Evolutionary conservation across 2,797 vertebrate genomes (phyloP).

Genomic region (Pangasius krempfi): DNA sequence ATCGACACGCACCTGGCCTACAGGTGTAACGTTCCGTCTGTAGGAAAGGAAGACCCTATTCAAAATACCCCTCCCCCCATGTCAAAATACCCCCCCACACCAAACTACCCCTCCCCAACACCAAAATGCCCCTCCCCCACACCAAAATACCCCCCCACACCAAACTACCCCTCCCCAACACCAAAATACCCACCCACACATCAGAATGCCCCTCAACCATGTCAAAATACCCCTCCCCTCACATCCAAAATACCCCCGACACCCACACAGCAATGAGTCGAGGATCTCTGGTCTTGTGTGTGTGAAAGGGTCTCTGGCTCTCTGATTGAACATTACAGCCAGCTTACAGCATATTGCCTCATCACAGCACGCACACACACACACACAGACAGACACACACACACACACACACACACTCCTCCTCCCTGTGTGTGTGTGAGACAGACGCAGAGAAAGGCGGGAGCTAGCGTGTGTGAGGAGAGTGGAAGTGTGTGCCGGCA

Average conservation of each 20-base stretch:
- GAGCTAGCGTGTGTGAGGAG: slow-evolving; percentile 2
- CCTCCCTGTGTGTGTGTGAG: slow-evolving; percentile 32
- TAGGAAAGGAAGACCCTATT: background rate
- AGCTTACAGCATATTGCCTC: slow-evolving; percentile 60
- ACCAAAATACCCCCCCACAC: background rate
- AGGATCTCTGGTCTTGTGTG: slow-evolving; percentile 17
- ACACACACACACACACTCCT: slow-evolving; percentile 13
- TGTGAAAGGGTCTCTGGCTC: slow-evolving; percentile 31
- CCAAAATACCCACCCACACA: background rate
- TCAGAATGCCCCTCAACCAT: too few species aligned
- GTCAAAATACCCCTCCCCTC: background rate
- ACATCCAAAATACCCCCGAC: background rate
- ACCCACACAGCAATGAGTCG: background rate
- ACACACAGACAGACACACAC: slow-evolving; percentile 30
- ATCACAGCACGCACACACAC: slow-evolving; percentile 39
- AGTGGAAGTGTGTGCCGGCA: slow-evolving; percentile 49
- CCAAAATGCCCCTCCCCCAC: background rate
- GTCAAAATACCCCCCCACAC: background rate
- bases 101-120: background rate
- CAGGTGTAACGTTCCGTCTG: background rate
- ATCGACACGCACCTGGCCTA: background rate
- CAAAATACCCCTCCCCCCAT: background rate
- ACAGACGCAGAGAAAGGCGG: slow-evolving; percentile 15
- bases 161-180: background rate
- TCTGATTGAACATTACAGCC: slow-evolving; percentile 50